Evolutionary conservation across 2,113 vertebrate species (phyloP), one percentile per base, ranked within the genome.

Genomic region (Pseudopipra pipra): DNA sequence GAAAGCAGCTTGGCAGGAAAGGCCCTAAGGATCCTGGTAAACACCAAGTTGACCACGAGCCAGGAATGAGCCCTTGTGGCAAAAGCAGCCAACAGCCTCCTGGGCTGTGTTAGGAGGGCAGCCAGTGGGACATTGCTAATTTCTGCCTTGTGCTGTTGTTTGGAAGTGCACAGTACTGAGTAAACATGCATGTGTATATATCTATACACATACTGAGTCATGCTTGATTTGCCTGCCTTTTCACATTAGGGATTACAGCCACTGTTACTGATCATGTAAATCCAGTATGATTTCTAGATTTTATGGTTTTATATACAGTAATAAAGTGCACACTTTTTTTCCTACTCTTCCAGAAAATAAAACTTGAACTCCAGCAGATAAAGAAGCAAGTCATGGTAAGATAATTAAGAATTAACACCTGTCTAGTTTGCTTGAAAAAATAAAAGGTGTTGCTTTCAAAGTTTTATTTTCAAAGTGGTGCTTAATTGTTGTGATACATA

Each of bases 331-430:
- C 23, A 3, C 87, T 88, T 75, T 78, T 63, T 93, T 27, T 7
- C 70, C 25, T 91, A 56, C 28, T 91, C 65, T 97, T 90, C n/a
- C 95, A 99, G 99, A 99, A 99, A 98, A 97, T 99, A 86, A 99
- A 99, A 96, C 97, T 98, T 95, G 98, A 99, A 93, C 97, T 99
- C 22, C 93, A 98, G 63, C 98, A 98, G 91, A 96, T 99, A 94
- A 99, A 98, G 90, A 98, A 98, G 73, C 98, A 99, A 79, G 96
- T 99, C 62, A 96, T 87, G 97, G 99, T 99, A 98, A 99, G 99
- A 82, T 31, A 73, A 83, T 80, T 79, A 58, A 77, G n/a, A 77
- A 59, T 77, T 78, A 46, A 33, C 30, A 12, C 65, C 10, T 41
- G 12, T 49, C 19, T 77, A 25, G 30, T 77, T 80, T 74, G n/a